Percentiles rank a stretch among this genome's conserved stretches.
Evolutionary conservation across 2,113 vertebrate genomes (phyloP).

Genomic region (Chamaetylas fuelleborni): DNA sequence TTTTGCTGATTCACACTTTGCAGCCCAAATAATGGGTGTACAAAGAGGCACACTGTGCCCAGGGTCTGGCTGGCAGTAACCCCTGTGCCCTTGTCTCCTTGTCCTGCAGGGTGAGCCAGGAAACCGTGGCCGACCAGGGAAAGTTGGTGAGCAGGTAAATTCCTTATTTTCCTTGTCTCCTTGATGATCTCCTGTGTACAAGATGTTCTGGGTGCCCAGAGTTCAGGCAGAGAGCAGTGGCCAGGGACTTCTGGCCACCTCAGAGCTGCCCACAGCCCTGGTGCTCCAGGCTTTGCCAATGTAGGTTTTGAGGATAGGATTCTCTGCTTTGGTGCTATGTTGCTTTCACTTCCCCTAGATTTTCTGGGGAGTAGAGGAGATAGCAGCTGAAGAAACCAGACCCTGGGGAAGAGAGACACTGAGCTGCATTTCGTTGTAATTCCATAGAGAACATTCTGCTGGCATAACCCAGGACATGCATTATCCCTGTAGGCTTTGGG

Average conservation of each 20-base stretch:
- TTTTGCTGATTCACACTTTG: not conserved
- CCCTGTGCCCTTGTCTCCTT: not conserved
- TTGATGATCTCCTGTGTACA: not conserved
- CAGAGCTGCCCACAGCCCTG: not conserved
- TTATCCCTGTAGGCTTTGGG: not conserved
- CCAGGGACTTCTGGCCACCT: not conserved
- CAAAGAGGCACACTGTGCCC: not conserved
- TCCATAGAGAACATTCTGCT: not conserved
- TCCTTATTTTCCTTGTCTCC: not conserved
- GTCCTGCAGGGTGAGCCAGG: slow-evolving; percentile 87
- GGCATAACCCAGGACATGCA: not conserved
- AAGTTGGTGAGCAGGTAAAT: slow-evolving; percentile 89
- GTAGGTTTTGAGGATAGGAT: not conserved
- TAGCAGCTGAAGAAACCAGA: not conserved
- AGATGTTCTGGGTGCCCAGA: not conserved
- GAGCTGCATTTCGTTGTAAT: not conserved
- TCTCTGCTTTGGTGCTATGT: not conserved
- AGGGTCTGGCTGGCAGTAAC: not conserved
- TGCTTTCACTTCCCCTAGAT: not conserved
- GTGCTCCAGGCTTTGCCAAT: not conserved
- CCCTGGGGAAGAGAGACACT: not conserved
- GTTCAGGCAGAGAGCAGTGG: not conserved
- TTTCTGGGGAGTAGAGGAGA: not conserved
- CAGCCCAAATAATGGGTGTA: not conserved
- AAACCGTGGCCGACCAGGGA: slow-evolving; percentile 81